phyloP scores from a whole-genome alignment of 2,888 invertebrate genomes.

The Zaprionus lineosus region DNA sequence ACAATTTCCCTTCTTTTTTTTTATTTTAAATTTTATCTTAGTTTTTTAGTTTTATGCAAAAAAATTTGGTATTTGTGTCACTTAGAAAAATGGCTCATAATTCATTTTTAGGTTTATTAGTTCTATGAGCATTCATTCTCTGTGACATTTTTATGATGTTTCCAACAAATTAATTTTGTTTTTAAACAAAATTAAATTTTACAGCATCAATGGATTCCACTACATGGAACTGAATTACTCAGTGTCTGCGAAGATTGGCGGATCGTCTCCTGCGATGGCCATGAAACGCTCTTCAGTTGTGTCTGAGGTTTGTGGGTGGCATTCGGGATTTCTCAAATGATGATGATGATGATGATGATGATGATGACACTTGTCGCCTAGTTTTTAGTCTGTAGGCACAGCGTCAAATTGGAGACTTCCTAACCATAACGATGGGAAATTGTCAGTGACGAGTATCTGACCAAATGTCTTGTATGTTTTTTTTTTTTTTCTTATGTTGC shows the following conservation, averaged over 20 bases:
- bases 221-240: constrained; percentile 19
- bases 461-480: constrained; percentile 46
- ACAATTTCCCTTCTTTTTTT: background rate
- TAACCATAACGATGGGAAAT: constrained; percentile 25
- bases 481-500: constrained; percentile 47
- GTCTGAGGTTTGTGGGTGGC: constrained; percentile 5
- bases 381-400: constrained; percentile 38
- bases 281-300: constrained; percentile 8
- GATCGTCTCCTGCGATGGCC: constrained; percentile 34
- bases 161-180: constrained; percentile 51
- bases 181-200: no score
- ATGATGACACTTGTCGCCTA: constrained; percentile 58
- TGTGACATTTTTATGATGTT: constrained; percentile 55
- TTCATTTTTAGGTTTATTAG: constrained; percentile 31
- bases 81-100: constrained; percentile 14
- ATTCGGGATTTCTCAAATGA: constrained; percentile 40
- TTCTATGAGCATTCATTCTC: constrained; percentile 19
- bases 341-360: constrained; percentile 5
- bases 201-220: constrained; percentile 40
- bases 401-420: constrained; percentile 62
- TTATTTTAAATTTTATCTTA: background rate
- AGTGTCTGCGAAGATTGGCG: constrained; percentile 34
- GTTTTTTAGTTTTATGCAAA: background rate
- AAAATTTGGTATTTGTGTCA: no score
- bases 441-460: no score